Conservation (phyloP, 92 coral and sea anemone genomes). For the Pocillopora meandrina region DNA sequence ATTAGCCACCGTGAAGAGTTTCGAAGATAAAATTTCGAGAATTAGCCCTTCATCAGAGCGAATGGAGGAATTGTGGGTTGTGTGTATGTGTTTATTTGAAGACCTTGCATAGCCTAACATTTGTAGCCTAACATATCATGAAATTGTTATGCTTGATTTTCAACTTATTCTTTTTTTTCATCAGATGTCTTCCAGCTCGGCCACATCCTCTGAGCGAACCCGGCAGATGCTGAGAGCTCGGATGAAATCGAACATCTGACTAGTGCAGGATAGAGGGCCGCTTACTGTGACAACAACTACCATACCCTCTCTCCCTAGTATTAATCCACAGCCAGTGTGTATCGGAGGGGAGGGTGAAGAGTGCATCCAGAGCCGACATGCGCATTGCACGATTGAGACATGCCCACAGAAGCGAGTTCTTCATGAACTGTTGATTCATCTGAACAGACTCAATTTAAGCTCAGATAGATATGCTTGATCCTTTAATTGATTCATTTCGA, state of each 20-base stretch:
- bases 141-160: not conserved
- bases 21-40: no score
- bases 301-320: conserved; percentile 76
- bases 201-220: conserved; percentile 52
- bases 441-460: conserved; percentile 49
- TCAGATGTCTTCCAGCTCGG: conserved; percentile 64
- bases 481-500: no score
- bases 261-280: conserved; percentile 73
- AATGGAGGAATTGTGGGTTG: no score
- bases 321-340: conserved; percentile 44
- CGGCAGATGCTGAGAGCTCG: conserved; percentile 69
- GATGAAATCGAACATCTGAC: conserved; percentile 83
- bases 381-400: conserved; percentile 70
- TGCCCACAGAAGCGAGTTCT: conserved; percentile 84
- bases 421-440: conserved; percentile 65
- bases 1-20: no score
- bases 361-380: conserved; percentile 38
- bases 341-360: conserved; percentile 39
- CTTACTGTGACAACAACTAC: conserved; percentile 30
- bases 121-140: not conserved
- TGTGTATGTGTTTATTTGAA: no score
- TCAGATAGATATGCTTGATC: conserved; percentile 41
- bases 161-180: not conserved
- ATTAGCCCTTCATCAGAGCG: no score
- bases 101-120: no score